Conservation (phyloP, 1,140 invertebrate species). For the Battus philenor region DNA sequence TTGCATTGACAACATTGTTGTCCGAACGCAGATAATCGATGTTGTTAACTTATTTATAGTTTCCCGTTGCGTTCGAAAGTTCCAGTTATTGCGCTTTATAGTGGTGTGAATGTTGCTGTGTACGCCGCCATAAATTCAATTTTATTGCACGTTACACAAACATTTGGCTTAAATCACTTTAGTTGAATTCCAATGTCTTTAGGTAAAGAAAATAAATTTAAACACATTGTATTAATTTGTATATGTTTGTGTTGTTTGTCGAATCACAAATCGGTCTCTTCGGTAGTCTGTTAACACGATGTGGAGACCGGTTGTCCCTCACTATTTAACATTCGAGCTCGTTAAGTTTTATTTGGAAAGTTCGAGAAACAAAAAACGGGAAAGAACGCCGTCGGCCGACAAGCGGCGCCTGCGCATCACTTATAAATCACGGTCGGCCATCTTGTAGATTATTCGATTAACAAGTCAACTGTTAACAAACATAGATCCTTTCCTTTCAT, state of each 20-base stretch:
- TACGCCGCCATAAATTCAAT: too few species aligned
- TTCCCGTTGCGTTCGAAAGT: neutral
- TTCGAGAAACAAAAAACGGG: conserved; percentile 27
- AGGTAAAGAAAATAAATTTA: too few species aligned
- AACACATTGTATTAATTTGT: too few species aligned
- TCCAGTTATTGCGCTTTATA: conserved; percentile 4
- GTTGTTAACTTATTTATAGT: conserved; percentile 12
- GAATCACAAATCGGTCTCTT: conserved; percentile 9
- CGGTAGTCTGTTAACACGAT: conserved; percentile 2
- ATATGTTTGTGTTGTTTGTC: too few species aligned
- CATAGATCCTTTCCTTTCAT: conserved; percentile 26
- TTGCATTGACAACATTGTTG: conserved; percentile 3
- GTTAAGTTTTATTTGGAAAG: conserved; percentile 20
- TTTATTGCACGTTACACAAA: too few species aligned
- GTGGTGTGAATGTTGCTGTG: conserved; percentile 4
- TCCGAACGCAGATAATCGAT: neutral
- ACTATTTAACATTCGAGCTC: conserved; percentile 15
- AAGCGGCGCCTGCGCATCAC: conserved; percentile 44
- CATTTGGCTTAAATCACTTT: too few species aligned
- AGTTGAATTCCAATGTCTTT: too few species aligned
- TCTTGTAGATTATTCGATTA: conserved; percentile 57
- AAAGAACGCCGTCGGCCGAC: conserved; percentile 20
- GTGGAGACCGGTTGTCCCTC: conserved; percentile 5
- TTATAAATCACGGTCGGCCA: conserved; percentile 50
- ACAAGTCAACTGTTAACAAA: conserved; percentile 46